Base-by-base conservation (phyloP, 2,113 vertebrate species). In the Eclectus roratus region DNA sequence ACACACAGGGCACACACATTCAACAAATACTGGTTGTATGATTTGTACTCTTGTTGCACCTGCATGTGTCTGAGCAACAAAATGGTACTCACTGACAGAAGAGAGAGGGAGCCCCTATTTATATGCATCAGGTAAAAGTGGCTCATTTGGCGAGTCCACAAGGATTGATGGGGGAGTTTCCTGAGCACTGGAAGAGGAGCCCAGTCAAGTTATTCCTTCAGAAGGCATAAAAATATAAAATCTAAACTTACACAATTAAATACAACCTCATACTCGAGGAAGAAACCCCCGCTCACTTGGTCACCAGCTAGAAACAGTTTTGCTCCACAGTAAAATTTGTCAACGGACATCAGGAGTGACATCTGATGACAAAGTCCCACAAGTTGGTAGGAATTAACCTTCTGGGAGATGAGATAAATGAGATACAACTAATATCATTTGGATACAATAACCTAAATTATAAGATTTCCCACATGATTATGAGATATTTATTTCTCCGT, bases 21-120 rank as follows among this genome's bases (percentile, higher is more conserved):
- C 61, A 80, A 72, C 66, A 95, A 88, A 65, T 25, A 14, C 0
- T 31, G 9, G 1, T 33, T 73, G 14, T 21, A 27, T 66, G 55
- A 78, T n/a, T 66, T 50, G 4, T 31, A 44, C 11, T 3, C 27
- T 65, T 89, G 61, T 68, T 94, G 55, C 3, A 1, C 35, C 15
- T 5, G 2, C 8, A 3, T 15, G 5, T 19, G 13, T 60, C 28
- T 71, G 56, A 33, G 13, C 37, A 77, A 17, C 61, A 87, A 11
- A 12, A 10, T 0, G 2, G 16, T 1, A 2, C 13, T 61, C 41
- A 9, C 33, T n/a, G 27, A 50, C 24, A 73, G 13, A 0, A 0
- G 29, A 76, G 47, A 35, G 29, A n/a, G 11, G 49, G 27, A 76
- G 35, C n/a, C 35, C 29, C 35, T 31, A 31, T 46, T 85, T 35